These are phyloP conservation scores for Drosophila grimshawi DNA, from an alignment of 1,140 invertebrate species.

Conservation along the genomic window DNA sequence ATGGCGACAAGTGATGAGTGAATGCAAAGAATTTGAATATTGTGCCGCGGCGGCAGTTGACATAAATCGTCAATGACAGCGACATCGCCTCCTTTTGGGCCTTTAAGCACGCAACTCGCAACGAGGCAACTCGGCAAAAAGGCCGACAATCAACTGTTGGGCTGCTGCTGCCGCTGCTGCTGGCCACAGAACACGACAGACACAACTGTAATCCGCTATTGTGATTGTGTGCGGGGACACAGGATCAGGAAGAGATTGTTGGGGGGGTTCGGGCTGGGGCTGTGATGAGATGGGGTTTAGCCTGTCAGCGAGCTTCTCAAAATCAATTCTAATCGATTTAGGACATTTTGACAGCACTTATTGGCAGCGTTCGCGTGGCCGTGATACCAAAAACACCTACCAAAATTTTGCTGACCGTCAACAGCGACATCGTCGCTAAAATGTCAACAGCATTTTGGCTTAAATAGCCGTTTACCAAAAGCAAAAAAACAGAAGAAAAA, in stretches of 20 bases:
- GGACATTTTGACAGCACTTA: constrained; percentile 80
- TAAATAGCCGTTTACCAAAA: constrained; percentile 36
- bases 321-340: constrained; percentile 83
- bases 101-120: constrained; percentile 63
- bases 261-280: constrained; percentile 19
- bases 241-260: constrained; percentile 5
- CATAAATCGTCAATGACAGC: constrained; percentile 83
- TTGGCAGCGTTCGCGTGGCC: constrained; percentile 78
- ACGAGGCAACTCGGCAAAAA: constrained; percentile 39
- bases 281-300: constrained; percentile 14
- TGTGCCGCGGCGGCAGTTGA: constrained; percentile 76
- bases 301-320: constrained; percentile 71
- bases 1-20: constrained; percentile 79
- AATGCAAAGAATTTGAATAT: constrained; percentile 83
- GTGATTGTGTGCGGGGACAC: constrained; percentile 54
- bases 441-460: constrained; percentile 74
- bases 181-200: constrained; percentile 75
- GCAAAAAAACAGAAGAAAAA: background rate
- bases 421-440: constrained; percentile 29
- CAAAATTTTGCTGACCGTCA: constrained; percentile 25
- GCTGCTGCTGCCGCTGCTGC: background rate
- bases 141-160: constrained; percentile 44
- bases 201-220: constrained; percentile 78
- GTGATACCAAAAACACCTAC: constrained; percentile 72
- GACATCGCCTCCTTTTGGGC: constrained; percentile 80